phyloP scores from a whole-genome alignment of 2,113 vertebrate species.

The Erpornis zantholeuca region DNA sequence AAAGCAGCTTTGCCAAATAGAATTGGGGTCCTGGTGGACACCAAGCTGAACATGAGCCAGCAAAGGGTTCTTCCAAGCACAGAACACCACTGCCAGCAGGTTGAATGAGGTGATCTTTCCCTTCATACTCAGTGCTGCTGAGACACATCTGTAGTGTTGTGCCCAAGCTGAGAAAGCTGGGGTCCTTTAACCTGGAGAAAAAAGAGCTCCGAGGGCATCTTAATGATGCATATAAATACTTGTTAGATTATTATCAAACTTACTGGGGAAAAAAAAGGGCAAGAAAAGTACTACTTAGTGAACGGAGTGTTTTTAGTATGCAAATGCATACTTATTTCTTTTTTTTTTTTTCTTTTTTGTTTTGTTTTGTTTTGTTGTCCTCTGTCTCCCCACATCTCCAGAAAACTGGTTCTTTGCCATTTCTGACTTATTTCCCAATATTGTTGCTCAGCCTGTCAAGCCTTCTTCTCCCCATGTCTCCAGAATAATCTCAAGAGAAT shows the following conservation, averaged over 20 bases:
- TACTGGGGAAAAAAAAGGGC: fast-evolving
- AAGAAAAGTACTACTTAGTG: not conserved
- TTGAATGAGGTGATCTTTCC: not conserved
- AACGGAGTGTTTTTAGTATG: not conserved
- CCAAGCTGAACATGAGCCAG: not conserved
- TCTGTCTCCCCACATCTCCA: fast-evolving
- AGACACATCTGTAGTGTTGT: not conserved
- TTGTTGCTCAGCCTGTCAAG: not conserved
- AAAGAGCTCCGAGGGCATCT: not conserved
- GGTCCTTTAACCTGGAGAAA: not conserved
- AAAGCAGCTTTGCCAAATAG: not conserved
- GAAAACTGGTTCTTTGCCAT: not conserved
- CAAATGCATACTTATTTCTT: not conserved
- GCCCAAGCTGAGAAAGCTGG: not conserved
- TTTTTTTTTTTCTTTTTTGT: not conserved
- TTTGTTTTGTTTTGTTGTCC: not conserved
- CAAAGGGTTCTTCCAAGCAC: not conserved
- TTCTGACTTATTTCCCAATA: not conserved
- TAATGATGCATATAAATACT: not conserved
- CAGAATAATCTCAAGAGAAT: not conserved
- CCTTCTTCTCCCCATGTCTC: not conserved
- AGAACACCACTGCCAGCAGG: not conserved
- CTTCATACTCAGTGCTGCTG: not conserved
- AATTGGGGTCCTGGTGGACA: not conserved
- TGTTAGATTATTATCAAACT: not conserved